phyloP scores from a whole-genome alignment of 2,113 vertebrate genomes.

The Saiga tatarica region DNA sequence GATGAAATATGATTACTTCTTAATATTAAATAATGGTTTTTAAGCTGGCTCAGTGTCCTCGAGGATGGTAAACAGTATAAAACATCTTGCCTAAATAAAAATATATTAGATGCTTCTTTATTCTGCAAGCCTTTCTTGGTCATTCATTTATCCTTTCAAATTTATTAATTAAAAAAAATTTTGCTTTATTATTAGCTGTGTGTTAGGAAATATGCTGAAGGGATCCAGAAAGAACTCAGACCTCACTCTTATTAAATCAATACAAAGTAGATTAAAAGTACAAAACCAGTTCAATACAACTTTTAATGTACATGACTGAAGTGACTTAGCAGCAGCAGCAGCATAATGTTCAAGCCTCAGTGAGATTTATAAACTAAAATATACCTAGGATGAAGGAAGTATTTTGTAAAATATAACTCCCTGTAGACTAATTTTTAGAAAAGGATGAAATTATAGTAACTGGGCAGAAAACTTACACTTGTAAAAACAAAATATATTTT shows the following conservation, averaged over 20 bases:
- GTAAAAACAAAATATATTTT: background rate
- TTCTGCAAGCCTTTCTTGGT: background rate
- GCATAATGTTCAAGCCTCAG: background rate
- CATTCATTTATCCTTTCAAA: background rate
- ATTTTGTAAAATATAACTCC: background rate
- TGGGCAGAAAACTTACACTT: background rate
- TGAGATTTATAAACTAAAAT: conserved; percentile 18
- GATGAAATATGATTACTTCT: background rate
- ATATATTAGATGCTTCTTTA: background rate
- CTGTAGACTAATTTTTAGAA: background rate
- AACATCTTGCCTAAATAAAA: background rate
- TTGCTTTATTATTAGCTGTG: background rate
- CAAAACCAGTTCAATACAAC: background rate
- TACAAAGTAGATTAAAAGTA: background rate
- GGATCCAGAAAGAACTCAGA: background rate
- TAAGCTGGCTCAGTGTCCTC: background rate
- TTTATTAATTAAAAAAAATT: background rate
- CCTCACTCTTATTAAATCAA: background rate
- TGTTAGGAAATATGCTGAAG: background rate
- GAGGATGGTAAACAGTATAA: background rate
- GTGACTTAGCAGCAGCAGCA: too few species aligned
- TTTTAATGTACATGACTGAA: background rate
- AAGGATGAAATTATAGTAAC: background rate
- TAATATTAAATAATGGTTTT: background rate
- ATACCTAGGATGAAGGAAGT: background rate